Conservation (phyloP, 2,113 vertebrate genomes). For the Notothenia coriiceps region DNA sequence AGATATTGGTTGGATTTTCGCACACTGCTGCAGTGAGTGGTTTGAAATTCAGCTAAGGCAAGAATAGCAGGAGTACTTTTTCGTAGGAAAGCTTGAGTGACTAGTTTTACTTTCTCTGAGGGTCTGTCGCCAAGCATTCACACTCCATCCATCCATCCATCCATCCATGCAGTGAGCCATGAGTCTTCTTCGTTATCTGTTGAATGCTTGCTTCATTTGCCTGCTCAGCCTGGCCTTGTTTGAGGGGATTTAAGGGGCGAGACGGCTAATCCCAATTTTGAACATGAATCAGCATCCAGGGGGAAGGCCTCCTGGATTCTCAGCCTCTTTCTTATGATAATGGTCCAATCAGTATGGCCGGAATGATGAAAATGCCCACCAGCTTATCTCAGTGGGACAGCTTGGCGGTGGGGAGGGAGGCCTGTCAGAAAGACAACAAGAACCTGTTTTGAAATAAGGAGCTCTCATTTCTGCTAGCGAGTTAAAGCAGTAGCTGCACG, state of each 20-base stretch:
- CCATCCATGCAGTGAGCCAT: constrained; percentile 65
- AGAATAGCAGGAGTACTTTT: not conserved
- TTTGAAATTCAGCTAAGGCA: not conserved
- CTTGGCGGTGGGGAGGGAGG: constrained; percentile 64
- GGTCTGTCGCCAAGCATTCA: constrained; percentile 7
- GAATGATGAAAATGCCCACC: constrained; percentile 87
- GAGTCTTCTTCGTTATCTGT: constrained; percentile 82
- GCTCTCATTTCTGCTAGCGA: constrained; percentile 34
- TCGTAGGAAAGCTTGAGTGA: not conserved
- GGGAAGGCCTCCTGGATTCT: constrained; percentile 85
- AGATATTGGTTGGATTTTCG: not conserved
- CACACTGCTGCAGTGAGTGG: not conserved
- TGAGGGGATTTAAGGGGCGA: constrained; percentile 95
- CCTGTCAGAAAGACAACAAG: constrained; percentile 72
- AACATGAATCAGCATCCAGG: constrained; percentile 91
- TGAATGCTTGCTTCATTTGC: constrained; percentile 87
- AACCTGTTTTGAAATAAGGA: constrained; percentile 66
- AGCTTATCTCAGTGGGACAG: constrained; percentile 94
- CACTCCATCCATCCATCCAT: constrained; percentile 71
- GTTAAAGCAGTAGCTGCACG: not conserved
- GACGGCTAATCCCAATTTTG: constrained; percentile 97
- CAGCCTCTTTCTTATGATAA: constrained; percentile 95
- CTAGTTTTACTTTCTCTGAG: constrained; percentile 1
- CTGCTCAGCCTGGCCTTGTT: constrained; percentile 82
- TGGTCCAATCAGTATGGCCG: constrained; percentile 83